Conservation (phyloP, 2,113 vertebrate species). For the Hippocampus zosterae region DNA sequence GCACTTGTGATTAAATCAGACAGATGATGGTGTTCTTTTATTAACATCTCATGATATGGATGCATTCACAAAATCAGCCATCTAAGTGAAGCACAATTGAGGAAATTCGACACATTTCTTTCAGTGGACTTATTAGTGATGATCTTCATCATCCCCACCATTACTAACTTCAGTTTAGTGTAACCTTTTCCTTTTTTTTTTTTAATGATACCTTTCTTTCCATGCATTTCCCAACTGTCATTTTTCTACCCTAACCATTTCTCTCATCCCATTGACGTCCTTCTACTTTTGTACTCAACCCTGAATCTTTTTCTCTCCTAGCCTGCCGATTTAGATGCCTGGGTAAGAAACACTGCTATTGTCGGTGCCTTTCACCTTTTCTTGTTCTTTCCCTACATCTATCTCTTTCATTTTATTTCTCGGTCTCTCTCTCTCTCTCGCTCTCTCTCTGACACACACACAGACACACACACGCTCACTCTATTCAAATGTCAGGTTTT, state of each 20-base stretch:
- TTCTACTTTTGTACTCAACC: conserved; percentile 36
- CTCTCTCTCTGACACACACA: neutral
- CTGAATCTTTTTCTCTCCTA: conserved; percentile 62
- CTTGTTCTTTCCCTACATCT: conserved; percentile 59
- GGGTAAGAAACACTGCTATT: conserved; percentile 72
- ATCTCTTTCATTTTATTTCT: conserved; percentile 37
- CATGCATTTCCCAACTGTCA: conserved; percentile 2
- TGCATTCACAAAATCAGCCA: neutral
- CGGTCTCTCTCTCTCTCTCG: conserved; percentile 44
- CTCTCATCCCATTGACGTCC: neutral
- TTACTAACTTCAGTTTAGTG: neutral
- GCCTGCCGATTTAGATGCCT: conserved; percentile 79
- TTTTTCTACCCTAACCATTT: neutral
- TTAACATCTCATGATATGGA: neutral
- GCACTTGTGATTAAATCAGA: neutral
- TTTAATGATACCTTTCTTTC: conserved; percentile 11
- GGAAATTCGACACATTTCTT: no score
- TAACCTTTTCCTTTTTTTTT: neutral
- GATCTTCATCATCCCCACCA: no score
- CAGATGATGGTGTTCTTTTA: neutral
- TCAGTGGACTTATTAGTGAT: no score
- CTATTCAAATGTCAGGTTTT: conserved; percentile 84
- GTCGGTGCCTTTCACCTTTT: conserved; percentile 42
- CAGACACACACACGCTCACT: conserved; percentile 7
- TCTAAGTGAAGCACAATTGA: no score